Percentiles rank a stretch among this genome's conserved stretches.
Evolutionary conservation across 2,797 vertebrate species (phyloP).

Genomic region (Kryptopterus vitreolus): DNA sequence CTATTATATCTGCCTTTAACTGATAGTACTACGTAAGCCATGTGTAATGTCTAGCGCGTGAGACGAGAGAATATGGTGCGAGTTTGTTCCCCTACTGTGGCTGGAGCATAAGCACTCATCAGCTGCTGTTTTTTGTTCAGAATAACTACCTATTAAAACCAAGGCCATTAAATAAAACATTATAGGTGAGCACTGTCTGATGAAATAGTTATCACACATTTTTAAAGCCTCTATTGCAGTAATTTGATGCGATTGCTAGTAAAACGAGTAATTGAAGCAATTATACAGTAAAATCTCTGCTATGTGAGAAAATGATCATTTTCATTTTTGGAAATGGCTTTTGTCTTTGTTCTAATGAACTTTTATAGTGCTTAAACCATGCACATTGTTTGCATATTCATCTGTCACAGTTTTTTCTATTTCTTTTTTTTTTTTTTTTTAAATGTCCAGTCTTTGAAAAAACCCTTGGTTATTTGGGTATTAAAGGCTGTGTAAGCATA

Average conservation of each 20-base stretch:
- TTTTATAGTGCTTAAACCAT: neutral
- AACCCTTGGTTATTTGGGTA: neutral
- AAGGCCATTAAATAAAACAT: conserved; percentile 16
- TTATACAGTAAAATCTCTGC: neutral
- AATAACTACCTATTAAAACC: conserved; percentile 12
- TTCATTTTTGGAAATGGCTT: neutral
- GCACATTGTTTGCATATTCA: neutral
- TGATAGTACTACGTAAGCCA: neutral
- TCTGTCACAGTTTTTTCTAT: no score
- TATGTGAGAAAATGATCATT: neutral
- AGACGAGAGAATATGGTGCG: neutral
- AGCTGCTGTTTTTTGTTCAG: neutral
- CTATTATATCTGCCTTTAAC: neutral
- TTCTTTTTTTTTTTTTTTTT: no score
- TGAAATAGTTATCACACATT: neutral
- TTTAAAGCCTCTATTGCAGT: neutral
- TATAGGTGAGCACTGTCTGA: neutral
- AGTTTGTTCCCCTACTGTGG: neutral
- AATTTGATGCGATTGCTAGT: conserved; percentile 19
- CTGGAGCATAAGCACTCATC: neutral
- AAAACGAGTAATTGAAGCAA: neutral
- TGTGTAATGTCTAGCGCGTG: neutral
- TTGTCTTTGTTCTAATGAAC: neutral
- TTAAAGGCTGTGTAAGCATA: conserved; percentile 14
- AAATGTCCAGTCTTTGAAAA: neutral